Evolutionary conservation across 2,888 invertebrate genomes (phyloP).

Genomic region (Ashinkailepas kermadecensis): DNA sequence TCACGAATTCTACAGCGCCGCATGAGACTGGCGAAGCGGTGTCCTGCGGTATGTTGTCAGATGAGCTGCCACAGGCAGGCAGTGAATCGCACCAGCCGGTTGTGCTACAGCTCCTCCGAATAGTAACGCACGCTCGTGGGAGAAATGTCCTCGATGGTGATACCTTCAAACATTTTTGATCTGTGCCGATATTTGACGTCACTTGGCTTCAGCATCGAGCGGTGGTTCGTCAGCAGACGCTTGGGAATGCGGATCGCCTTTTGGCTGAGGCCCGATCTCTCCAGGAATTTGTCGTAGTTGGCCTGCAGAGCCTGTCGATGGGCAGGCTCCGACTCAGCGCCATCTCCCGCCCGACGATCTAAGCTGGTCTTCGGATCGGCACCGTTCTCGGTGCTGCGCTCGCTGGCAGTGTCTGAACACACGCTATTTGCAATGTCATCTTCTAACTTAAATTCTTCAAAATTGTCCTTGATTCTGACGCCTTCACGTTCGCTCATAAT

Average conservation of each 20-base stretch:
- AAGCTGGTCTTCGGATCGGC: conserved; percentile 42
- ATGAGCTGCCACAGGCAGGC: too few relatives aligned
- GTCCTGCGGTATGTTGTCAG: too few relatives aligned
- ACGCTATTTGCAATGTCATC: conserved; percentile 46
- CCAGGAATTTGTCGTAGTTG: conserved; percentile 65
- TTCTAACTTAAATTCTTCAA: conserved; percentile 70
- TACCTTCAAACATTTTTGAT: neutral
- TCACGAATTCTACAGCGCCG: too few relatives aligned
- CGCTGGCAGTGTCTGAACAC: conserved; percentile 26
- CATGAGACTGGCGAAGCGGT: too few relatives aligned
- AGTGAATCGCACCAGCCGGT: too few relatives aligned
- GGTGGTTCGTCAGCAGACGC: conserved; percentile 63
- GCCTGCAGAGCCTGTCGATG: neutral
- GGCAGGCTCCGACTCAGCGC: neutral
- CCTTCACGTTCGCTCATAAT: conserved; percentile 52
- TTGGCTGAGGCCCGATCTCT: conserved; percentile 69
- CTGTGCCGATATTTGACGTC: conserved; percentile 60
- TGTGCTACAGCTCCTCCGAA: neutral
- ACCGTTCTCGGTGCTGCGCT: conserved; percentile 27
- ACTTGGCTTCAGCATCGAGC: conserved; percentile 65
- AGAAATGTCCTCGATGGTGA: neutral
- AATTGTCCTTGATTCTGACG: conserved; percentile 62
- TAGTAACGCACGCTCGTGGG: conserved; percentile 4
- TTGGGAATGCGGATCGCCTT: conserved; percentile 65
- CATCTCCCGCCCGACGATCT: conserved; percentile 41